These are phyloP conservation scores for Chaitophorus viminalis DNA, from an alignment of 2,888 invertebrate species.

Conservation along the genomic window DNA sequence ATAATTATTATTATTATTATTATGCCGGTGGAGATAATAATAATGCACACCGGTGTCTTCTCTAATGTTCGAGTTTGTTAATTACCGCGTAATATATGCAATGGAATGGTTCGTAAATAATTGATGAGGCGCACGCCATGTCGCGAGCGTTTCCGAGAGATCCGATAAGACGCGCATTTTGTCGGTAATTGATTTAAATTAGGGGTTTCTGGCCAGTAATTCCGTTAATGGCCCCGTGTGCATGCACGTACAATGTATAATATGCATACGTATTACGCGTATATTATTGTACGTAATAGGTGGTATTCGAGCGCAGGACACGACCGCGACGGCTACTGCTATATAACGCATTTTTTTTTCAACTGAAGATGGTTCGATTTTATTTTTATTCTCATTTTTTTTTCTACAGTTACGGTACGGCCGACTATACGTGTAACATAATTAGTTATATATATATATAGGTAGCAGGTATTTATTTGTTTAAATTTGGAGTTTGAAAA, in stretches of 20 bases:
- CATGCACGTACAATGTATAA: not conserved
- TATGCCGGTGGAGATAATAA: conserved; percentile 16
- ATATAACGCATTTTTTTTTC: not conserved
- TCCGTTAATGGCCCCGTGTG: conserved; percentile 54
- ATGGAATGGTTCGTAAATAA: conserved; percentile 50
- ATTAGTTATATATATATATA: not conserved
- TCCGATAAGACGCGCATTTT: conserved; percentile 62
- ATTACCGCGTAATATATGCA: conserved; percentile 56
- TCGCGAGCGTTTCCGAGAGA: conserved; percentile 50
- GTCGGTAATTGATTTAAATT: conserved; percentile 62
- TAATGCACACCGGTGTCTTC: conserved; percentile 34
- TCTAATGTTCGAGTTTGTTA: conserved; percentile 52
- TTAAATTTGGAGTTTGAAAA: too few species aligned
- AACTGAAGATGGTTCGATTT: not conserved
- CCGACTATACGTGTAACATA: not conserved
- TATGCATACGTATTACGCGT: not conserved
- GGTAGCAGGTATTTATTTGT: too few species aligned
- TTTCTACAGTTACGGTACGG: not conserved
- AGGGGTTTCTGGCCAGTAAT: conserved; percentile 59
- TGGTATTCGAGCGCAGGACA: not conserved
- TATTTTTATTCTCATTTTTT: not conserved
- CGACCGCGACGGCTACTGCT: not conserved
- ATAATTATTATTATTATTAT: conserved; percentile 42
- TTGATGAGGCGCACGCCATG: conserved; percentile 61
- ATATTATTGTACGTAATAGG: not conserved